A percentile compares a stretch with the other conserved stretches of the same genome.
These are phyloP conservation scores for Apis laboriosa DNA, from an alignment of 1,140 invertebrate genomes.

Conservation along the genomic window DNA sequence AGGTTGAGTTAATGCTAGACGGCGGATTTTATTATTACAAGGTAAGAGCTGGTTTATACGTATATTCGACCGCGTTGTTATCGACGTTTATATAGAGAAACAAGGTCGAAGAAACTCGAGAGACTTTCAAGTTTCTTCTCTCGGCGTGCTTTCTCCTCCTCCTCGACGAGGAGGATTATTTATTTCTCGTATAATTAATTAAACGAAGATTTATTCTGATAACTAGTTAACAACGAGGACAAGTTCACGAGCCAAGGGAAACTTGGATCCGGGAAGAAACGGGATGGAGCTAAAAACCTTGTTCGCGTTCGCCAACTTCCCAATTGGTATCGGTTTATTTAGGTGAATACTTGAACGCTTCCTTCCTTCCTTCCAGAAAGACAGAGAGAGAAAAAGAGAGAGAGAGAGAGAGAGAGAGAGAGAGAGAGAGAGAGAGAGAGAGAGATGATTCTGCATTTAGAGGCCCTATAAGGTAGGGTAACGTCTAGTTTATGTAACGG, in stretches of 20 bases:
- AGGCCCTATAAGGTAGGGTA: background rate
- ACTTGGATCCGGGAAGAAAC: background rate
- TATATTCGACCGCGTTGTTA: background rate
- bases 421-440: too few relatives aligned
- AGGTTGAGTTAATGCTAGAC: background rate
- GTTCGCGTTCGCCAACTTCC: background rate
- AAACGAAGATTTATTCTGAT: background rate
- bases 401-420: too few relatives aligned
- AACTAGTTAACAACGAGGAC: too few relatives aligned
- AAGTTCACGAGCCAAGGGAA: too few relatives aligned
- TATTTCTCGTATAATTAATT: constrained; percentile 19
- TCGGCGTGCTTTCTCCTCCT: background rate
- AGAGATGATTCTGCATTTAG: too few relatives aligned
- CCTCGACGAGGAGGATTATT: constrained; percentile 18
- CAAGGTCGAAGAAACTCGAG: constrained; percentile 17
- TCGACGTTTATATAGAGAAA: constrained; percentile 17
- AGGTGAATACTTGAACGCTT: background rate
- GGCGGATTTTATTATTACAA: constrained; percentile 27
- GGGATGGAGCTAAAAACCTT: background rate
- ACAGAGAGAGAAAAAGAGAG: too few relatives aligned
- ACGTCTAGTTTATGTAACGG: constrained; percentile 31
- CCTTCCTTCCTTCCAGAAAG: background rate
- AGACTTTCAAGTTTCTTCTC: constrained; percentile 22
- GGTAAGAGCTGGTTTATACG: background rate
- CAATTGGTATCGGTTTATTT: background rate